Evolutionary conservation across 2,888 invertebrate species (phyloP).

Genomic region (Miltochrista miniata): DNA sequence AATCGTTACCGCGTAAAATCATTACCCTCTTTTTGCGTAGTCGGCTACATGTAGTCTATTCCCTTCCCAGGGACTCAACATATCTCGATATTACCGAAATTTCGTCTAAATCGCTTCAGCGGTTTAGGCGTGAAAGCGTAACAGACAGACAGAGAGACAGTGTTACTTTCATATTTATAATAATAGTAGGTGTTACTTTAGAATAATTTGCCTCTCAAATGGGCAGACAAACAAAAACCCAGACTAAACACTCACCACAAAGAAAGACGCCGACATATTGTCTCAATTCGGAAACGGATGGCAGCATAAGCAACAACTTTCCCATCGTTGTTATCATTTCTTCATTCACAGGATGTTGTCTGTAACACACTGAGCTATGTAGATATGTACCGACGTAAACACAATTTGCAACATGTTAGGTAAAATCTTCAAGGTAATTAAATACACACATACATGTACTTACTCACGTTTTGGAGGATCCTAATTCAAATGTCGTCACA

Average conservation of each 20-base stretch:
- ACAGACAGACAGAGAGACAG: no score
- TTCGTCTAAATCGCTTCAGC: no score
- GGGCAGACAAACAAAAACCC: no score
- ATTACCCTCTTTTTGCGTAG: no score
- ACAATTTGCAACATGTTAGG: not conserved
- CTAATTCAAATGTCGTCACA: constrained; percentile 50
- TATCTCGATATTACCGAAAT: no score
- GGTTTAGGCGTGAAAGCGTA: no score
- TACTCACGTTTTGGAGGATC: constrained; percentile 77
- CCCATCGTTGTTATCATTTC: constrained; percentile 31
- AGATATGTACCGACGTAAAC: not conserved
- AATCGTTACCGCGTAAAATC: no score
- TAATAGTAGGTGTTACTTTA: no score
- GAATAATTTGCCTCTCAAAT: no score
- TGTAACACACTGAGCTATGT: constrained; percentile 31
- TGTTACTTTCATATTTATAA: not conserved
- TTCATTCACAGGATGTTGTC: constrained; percentile 36
- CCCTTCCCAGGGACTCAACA: no score
- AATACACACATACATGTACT: constrained; percentile 52
- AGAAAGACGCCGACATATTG: constrained; percentile 65
- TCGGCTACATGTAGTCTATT: no score
- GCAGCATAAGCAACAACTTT: constrained; percentile 43
- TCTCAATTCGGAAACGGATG: constrained; percentile 54
- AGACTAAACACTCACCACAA: constrained; percentile 56
- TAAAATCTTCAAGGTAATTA: constrained; percentile 3